Conservation (phyloP, 2,113 vertebrate species). For the Tonatia bakeri region DNA sequence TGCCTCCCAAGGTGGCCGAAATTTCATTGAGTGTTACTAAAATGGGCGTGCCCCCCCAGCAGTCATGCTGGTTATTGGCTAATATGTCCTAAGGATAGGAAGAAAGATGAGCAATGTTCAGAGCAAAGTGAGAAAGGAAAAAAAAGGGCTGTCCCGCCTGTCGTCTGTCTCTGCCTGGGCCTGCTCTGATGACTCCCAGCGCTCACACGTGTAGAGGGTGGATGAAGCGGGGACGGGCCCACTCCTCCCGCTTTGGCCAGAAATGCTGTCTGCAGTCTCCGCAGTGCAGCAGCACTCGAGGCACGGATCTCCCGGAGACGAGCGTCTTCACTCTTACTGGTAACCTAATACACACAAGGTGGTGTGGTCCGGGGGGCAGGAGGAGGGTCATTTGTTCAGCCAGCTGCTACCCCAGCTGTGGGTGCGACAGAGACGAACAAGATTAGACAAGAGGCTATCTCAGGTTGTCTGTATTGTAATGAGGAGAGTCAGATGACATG, state of each 20-base stretch:
- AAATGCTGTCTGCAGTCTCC: not conserved
- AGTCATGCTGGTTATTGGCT: not conserved
- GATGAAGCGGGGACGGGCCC: not conserved
- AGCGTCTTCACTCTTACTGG: not conserved
- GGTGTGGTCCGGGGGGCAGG: not conserved
- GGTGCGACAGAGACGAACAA: not conserved
- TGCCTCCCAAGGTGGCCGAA: not conserved
- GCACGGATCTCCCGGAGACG: not conserved
- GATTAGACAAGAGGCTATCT: not conserved
- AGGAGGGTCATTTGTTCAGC: not conserved
- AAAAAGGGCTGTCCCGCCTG: accelerated
- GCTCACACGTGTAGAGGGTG: not conserved
- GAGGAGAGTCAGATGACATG: not conserved
- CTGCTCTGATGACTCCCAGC: not conserved
- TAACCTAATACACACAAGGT: not conserved
- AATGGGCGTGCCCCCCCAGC: not conserved
- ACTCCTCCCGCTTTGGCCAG: accelerated
- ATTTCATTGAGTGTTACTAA: not conserved
- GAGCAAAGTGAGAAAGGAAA: not conserved
- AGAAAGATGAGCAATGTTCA: not conserved
- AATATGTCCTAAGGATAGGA: not conserved
- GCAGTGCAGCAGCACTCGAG: not conserved
- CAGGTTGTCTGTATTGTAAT: not conserved
- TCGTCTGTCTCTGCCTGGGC: not conserved
- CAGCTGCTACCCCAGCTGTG: not conserved